phyloP scores from a whole-genome alignment of 1,140 invertebrate genomes.

The Triops cancriformis region DNA sequence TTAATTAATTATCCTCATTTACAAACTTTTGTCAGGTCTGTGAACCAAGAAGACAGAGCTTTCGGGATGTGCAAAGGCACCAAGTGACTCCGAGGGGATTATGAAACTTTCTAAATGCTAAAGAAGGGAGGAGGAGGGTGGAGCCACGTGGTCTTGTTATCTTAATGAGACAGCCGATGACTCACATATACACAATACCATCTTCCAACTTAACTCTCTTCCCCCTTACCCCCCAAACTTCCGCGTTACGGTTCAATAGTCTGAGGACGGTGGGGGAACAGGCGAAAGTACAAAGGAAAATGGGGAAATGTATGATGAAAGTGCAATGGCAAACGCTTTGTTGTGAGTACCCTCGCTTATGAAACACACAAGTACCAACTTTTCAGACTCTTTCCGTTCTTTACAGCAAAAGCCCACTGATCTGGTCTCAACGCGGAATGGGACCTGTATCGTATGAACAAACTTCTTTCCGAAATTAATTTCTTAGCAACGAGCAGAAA shows the following conservation, averaged over 20 bases:
- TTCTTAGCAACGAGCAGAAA: too few species aligned
- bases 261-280: too few species aligned
- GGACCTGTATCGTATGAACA: too few species aligned
- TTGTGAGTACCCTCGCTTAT: not conserved
- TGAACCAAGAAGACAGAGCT: too few species aligned
- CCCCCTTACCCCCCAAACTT: not conserved
- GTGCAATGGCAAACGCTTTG: not conserved
- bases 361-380: not conserved
- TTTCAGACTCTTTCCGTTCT: not conserved
- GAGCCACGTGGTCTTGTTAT: not conserved
- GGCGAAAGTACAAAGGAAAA: not conserved
- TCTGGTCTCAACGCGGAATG: too few species aligned
- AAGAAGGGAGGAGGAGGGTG: not conserved
- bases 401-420: not conserved
- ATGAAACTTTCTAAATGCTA: not conserved
- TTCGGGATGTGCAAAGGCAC: too few species aligned
- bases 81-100: not conserved
- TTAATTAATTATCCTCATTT: too few species aligned
- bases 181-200: not conserved
- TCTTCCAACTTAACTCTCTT: not conserved
- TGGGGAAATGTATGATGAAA: not conserved
- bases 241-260: not conserved
- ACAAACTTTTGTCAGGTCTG: too few species aligned
- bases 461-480: too few species aligned
- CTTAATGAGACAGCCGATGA: slow-evolving; percentile 13